Base-by-base conservation (phyloP, 1,140 invertebrate genomes). In the Gryllus bimaculatus region DNA sequence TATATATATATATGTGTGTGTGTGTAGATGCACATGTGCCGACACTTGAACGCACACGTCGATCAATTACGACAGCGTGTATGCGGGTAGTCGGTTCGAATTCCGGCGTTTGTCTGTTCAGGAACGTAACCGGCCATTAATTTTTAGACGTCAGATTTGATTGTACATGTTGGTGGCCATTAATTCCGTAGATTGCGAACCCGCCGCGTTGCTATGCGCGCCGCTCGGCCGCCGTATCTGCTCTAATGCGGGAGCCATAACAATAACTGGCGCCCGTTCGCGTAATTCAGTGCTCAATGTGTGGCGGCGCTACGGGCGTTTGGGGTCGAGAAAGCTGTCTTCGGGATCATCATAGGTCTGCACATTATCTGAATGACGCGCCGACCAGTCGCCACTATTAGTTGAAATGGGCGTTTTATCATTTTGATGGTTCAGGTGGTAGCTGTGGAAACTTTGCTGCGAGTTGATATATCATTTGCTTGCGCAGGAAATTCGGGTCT, bases 61-160 rank as follows among this genome's bases (percentile, higher is more conserved):
- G 54, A 13, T 66, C 54, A 3, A 66, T 66, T 66, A 7, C 54
- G 10, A 10, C 10, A 18, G 3, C 54, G 18, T 66, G 54, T 13
- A 66, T 18, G 10, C 54, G 54, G 7, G 18, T 66, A 66, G 10
- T 66, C 54, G 54, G 18, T 13, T 66, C 54, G 54, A 66, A 39
- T 39, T 39, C 26, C 26, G 26, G 26, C 26, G 26, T 39, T 39
- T 39, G 26, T 39, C 26, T 39, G 26, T 39, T 39, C 26, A 39
- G 54, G 54, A 66, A 18, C 18, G 54, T 66, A 66, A 66, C 54
- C 18, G 54, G 54, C 54, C 54, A 66, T 66, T 66, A 66, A 66
- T 66, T 66, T 66, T 66, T 66, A 66, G 54, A 66, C 54, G 54
- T 66, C 54, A 66, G 54, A 66, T 66, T 66, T 66, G 54, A 66